These are phyloP conservation scores for Nycticebus coucang DNA, from an alignment of 2,113 vertebrate genomes.

Conservation along the genomic window DNA sequence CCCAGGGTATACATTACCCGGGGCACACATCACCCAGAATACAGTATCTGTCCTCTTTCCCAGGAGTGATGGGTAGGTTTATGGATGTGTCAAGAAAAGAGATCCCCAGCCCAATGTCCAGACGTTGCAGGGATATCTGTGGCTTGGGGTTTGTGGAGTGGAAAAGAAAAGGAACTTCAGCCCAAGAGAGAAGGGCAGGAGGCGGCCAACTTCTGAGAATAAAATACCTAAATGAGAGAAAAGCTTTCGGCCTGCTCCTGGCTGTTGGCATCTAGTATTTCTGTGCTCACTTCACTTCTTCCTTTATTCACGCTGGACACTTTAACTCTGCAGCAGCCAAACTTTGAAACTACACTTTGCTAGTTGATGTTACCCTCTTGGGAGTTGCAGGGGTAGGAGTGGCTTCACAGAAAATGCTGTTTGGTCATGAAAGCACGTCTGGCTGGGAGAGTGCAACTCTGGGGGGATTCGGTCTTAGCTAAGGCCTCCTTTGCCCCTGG, in stretches of 20 bases:
- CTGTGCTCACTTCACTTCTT: fast-evolving
- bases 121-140: too few relatives aligned
- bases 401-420: neutral
- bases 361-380: neutral
- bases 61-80: neutral
- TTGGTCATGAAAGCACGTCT: neutral
- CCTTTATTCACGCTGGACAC: neutral
- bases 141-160: neutral
- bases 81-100: neutral
- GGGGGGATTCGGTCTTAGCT: neutral
- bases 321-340: neutral
- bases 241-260: neutral
- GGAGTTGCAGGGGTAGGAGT: fast-evolving
- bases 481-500: neutral
- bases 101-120: neutral
- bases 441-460: fast-evolving
- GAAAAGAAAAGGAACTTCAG: neutral
- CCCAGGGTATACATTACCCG: neutral
- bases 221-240: fast-evolving
- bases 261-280: fast-evolving
- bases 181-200: neutral
- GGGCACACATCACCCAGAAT: neutral
- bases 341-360: too few relatives aligned
- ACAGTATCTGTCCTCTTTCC: fast-evolving
- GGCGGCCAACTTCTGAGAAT: neutral